Evolutionary conservation across 2,113 vertebrate species (phyloP).

Genomic region (Anser cygnoides): DNA sequence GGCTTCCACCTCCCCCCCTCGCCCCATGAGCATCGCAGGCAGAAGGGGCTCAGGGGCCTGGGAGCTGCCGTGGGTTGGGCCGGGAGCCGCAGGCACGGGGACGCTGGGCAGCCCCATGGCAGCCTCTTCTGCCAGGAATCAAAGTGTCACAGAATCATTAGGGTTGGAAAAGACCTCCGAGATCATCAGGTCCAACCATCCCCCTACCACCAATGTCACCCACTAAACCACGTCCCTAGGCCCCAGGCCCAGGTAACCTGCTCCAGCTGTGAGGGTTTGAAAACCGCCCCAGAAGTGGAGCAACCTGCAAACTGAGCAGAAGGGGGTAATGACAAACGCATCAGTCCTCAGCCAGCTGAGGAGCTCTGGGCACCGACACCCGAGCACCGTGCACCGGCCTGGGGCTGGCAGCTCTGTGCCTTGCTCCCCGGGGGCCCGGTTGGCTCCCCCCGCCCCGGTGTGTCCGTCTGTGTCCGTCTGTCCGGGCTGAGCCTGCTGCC

Average conservation of each 20-base stretch:
- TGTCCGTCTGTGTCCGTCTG: not conserved
- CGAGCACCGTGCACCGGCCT: not conserved
- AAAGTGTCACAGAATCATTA: too few relatives aligned
- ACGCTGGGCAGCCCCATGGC: fast-evolving
- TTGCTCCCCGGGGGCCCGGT: not conserved
- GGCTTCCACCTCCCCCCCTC: too few relatives aligned
- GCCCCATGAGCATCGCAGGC: too few relatives aligned
- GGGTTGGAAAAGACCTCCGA: too few relatives aligned
- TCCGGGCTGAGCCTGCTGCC: not conserved
- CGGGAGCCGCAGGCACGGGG: fast-evolving
- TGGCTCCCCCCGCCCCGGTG: not conserved
- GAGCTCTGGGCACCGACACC: not conserved
- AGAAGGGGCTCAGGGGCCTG: not conserved
- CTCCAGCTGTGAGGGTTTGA: too few relatives aligned
- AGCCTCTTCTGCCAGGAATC: not conserved
- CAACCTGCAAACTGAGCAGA: not conserved
- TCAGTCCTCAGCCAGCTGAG: not conserved
- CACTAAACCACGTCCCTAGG: too few relatives aligned
- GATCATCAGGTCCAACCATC: too few relatives aligned
- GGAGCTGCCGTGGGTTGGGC: too few relatives aligned
- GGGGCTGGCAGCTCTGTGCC: not conserved
- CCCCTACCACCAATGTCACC: too few relatives aligned
- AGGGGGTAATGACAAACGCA: not conserved
- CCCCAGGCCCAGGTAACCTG: too few relatives aligned
- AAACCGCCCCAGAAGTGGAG: not conserved